Base-by-base conservation (phyloP, 1,140 invertebrate species). In the Pachypeltis micranthus region DNA sequence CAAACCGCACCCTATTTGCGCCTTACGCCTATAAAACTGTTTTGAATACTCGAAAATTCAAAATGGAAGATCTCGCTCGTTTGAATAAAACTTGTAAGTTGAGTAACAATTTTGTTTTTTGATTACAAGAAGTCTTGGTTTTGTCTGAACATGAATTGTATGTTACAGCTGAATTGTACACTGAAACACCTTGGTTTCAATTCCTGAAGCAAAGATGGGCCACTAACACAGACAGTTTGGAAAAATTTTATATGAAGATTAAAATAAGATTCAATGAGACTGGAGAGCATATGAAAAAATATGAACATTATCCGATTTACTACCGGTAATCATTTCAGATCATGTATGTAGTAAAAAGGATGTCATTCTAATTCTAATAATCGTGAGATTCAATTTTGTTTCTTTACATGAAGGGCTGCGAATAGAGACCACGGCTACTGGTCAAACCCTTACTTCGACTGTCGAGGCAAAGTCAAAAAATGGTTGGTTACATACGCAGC, bases 401-500 rank as follows among this genome's bases (percentile, higher is more conserved):
- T 51, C 23, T 51, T 25, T 16, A 29, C 7, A 58, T 3, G 19
- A 54, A 83, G 84, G 69, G 91, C 90, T 54, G 91, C 91, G 44
- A 88, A 85, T 71, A 71, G 93, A 63, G 82, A 85, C 61, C 88
- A 98, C 74, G 95, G 95, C 7, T 85, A 90, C 72, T 98, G 96
- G 96, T 87, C 90, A 44, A 77, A 84, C 68, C 95, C 96, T 1
- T 92, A 92, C 71, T 98, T 89, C 74, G 93, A 97, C 78, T 98
- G 96, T 78, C 79, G 89, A 69, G 93, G 91, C 39, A 90, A 90
- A 77, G 79, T 90, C 51, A 88, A 92, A 69, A 91, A 92, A 77
- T 98, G 95, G 96, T 81, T 96, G 66, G 83, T 98, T 66, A 93
- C 91, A 39, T 98, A 97, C 79, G 87, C 90, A 58, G 86, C 86